Conservation (phyloP, 1,140 invertebrate genomes). For the Epicauta chinensis region DNA sequence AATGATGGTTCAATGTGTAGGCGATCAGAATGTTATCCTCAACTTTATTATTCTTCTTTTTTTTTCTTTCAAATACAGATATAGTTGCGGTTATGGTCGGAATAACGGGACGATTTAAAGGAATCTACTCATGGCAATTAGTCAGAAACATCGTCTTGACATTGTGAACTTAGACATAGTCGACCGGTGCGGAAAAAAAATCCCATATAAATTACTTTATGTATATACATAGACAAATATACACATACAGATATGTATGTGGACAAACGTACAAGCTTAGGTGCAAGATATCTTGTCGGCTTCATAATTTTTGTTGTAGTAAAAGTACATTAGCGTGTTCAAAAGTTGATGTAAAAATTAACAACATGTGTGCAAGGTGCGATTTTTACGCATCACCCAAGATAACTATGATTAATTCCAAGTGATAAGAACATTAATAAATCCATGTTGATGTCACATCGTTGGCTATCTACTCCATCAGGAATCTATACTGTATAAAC, state of each 20-base stretch:
- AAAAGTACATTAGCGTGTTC: constrained; percentile 35
- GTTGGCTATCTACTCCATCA: too few relatives aligned
- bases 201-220: constrained; percentile 32
- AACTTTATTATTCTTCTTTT: too few relatives aligned
- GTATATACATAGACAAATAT: not conserved
- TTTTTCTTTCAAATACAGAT: too few relatives aligned
- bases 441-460: too few relatives aligned
- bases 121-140: constrained; percentile 9
- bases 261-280: constrained; percentile 20
- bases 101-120: too few relatives aligned
- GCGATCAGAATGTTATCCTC: too few relatives aligned
- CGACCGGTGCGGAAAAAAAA: constrained; percentile 12
- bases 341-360: constrained; percentile 25
- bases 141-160: constrained; percentile 24
- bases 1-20: too few relatives aligned
- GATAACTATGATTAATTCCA: constrained; percentile 34
- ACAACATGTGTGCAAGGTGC: constrained; percentile 32
- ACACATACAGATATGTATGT: too few relatives aligned
- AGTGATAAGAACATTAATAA: constrained; percentile 8
- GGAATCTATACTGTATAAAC: too few relatives aligned
- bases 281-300: constrained; percentile 30
- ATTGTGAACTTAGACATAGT: constrained; percentile 13
- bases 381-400: constrained; percentile 27
- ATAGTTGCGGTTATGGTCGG: too few relatives aligned
- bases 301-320: constrained; percentile 26